Conservation (phyloP, 2,888 invertebrate genomes). For the Rhodophaea formosa region DNA sequence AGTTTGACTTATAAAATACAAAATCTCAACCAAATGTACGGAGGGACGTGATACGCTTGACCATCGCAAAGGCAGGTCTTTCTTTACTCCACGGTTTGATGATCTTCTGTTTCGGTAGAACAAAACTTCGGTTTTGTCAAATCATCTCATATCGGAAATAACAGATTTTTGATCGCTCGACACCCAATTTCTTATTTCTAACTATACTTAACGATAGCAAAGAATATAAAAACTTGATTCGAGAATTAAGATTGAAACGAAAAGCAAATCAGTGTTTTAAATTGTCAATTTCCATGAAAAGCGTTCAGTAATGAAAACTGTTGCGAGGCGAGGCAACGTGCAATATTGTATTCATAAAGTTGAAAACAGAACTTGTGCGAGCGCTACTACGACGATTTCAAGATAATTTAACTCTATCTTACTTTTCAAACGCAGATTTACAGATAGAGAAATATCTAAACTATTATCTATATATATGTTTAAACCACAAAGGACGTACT, state of each 20-base stretch:
- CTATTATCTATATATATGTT: too few species aligned
- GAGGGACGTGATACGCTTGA: too few species aligned
- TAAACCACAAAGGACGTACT: too few species aligned
- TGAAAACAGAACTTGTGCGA: not conserved
- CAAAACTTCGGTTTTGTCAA: too few species aligned
- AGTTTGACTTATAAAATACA: too few species aligned
- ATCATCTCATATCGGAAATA: too few species aligned
- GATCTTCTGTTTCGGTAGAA: too few species aligned
- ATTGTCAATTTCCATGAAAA: slow-evolving; percentile 5
- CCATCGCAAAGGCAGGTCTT: too few species aligned
- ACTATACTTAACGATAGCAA: not conserved
- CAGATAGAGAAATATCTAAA: not conserved
- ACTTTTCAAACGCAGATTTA: not conserved
- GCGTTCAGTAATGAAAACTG: not conserved
- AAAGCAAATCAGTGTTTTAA: not conserved
- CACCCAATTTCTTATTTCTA: too few species aligned
- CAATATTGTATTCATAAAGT: slow-evolving; percentile 7
- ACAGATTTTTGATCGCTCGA: too few species aligned
- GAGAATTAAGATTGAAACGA: not conserved
- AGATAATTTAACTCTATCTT: not conserved
- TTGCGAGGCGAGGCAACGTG: not conserved
- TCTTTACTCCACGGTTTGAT: too few species aligned
- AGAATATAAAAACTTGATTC: not conserved
- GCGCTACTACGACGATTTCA: not conserved
- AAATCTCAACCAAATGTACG: too few species aligned